Conservation (phyloP, 2,888 invertebrate genomes). For the Melanargia galathea region DNA sequence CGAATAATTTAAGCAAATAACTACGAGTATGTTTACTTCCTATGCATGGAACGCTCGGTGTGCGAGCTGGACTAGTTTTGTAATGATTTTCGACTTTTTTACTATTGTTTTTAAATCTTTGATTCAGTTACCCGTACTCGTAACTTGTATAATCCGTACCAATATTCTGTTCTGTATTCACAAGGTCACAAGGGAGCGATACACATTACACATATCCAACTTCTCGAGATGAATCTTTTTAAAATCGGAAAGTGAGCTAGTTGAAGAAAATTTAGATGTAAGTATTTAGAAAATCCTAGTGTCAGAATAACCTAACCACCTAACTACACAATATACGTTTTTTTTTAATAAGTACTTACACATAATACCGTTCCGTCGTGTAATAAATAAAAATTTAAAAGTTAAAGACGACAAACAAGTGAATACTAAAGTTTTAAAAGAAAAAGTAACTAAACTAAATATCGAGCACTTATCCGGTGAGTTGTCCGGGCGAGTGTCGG, state of each 20-base stretch:
- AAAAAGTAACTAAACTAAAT: conserved; percentile 19
- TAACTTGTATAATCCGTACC: conserved; percentile 32
- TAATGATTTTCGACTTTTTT: not conserved
- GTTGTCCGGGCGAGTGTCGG: conserved; percentile 11
- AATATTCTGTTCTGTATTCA: conserved; percentile 23
- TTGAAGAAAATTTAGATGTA: not conserved
- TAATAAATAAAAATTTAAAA: not conserved
- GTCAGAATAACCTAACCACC: not conserved
- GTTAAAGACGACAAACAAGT: not conserved
- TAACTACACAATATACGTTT: no score
- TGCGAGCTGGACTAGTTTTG: not conserved
- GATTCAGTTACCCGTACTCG: conserved; percentile 12
- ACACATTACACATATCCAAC: not conserved
- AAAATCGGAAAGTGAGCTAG: not conserved
- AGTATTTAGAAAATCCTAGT: not conserved
- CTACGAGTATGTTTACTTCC: no score
- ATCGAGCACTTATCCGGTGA: conserved; percentile 19
- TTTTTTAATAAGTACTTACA: no score
- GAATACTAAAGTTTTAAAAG: conserved; percentile 2
- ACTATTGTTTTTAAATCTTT: conserved; percentile 17
- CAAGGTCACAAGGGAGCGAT: conserved; percentile 11
- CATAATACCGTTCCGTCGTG: not conserved
- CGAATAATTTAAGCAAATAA: no score
- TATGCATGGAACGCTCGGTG: no score
- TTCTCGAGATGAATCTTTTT: conserved; percentile 17